These are phyloP conservation scores for Ceratina australensis DNA, from an alignment of 1,140 invertebrate species.

Conservation along the genomic window DNA sequence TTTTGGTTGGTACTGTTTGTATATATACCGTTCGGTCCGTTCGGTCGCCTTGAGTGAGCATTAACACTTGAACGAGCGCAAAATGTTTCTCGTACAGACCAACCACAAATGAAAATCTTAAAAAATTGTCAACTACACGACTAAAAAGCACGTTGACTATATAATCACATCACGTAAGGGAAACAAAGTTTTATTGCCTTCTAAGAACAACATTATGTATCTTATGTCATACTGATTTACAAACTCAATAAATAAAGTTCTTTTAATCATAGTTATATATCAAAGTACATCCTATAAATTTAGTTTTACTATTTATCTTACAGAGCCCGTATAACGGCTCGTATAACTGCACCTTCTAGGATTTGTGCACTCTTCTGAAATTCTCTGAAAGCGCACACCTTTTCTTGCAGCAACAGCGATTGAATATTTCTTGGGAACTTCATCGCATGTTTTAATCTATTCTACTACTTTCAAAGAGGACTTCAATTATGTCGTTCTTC, in stretches of 20 bases:
- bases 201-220: background rate
- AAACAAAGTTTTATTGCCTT: slow-evolving; percentile 1
- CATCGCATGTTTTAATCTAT: slow-evolving; percentile 59
- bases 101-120: slow-evolving; percentile 19
- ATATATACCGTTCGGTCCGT: background rate
- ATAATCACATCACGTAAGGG: background rate
- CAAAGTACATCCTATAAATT: background rate
- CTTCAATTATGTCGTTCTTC: slow-evolving; percentile 38
- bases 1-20: slow-evolving; percentile 22
- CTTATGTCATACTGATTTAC: slow-evolving; percentile 1
- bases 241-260: background rate
- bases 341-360: slow-evolving; percentile 55
- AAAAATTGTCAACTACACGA: background rate
- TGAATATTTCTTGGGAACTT: slow-evolving; percentile 62
- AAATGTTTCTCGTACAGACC: background rate
- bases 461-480: slow-evolving; percentile 54
- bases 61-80: slow-evolving; percentile 21
- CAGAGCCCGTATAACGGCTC: slow-evolving; percentile 24
- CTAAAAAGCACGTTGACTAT: no score
- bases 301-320: slow-evolving; percentile 20
- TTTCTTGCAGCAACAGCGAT: slow-evolving; percentile 58
- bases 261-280: background rate
- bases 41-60: slow-evolving; percentile 30
- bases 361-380: slow-evolving; percentile 60
- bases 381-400: slow-evolving; percentile 60